Percentiles rank a stretch among this genome's conserved stretches.
phyloP scores from a whole-genome alignment of 2,113 vertebrate genomes.

The Progne subis region DNA sequence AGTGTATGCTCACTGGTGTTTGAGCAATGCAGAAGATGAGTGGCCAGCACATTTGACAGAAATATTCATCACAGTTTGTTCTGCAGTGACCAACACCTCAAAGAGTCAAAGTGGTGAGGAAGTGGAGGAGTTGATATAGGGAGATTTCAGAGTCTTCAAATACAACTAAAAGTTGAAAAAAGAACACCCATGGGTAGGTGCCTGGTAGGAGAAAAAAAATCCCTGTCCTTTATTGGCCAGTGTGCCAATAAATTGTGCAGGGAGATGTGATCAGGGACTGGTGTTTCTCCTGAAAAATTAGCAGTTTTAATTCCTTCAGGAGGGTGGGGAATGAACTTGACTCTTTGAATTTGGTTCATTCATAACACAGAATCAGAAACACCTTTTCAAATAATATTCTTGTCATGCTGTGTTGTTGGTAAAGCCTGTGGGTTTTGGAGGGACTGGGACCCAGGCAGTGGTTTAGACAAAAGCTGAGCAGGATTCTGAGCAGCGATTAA shows the following conservation, averaged over 20 bases:
- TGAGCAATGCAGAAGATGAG: background rate
- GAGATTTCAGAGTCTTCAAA: background rate
- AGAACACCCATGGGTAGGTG: background rate
- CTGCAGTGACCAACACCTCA: background rate
- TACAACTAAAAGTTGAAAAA: background rate
- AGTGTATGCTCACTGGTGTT: background rate
- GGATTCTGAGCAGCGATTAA: background rate
- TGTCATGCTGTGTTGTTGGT: background rate
- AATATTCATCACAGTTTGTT: background rate
- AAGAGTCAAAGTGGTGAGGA: background rate
- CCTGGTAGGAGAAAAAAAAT: background rate
- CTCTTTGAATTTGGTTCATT: background rate
- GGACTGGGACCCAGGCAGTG: background rate
- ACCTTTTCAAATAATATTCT: background rate
- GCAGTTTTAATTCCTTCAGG: background rate
- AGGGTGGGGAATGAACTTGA: background rate
- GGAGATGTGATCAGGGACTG: background rate
- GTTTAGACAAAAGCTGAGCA: background rate
- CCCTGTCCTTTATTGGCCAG: background rate
- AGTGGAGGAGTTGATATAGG: background rate
- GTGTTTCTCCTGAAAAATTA: background rate
- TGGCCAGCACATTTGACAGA: background rate
- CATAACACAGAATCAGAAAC: background rate
- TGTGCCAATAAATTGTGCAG: background rate
- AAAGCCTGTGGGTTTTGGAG: background rate